Evolutionary conservation across 1,140 invertebrate genomes (phyloP).

Genomic region (Andricus grossulariae): DNA sequence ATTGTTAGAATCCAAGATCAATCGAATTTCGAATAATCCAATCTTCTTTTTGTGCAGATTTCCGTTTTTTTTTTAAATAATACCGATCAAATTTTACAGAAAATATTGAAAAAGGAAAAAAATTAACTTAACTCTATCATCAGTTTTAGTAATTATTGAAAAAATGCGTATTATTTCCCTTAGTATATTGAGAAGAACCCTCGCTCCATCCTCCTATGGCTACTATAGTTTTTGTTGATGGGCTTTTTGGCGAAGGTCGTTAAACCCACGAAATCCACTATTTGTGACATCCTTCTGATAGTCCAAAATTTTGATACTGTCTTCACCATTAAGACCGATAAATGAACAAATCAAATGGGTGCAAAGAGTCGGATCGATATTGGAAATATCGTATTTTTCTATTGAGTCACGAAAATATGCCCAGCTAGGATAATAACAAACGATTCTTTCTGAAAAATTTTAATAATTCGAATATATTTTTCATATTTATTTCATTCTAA

Average conservation of each 20-base stretch:
- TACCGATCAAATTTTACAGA: too few species aligned
- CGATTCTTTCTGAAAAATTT: constrained; percentile 40
- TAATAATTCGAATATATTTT: constrained; percentile 6
- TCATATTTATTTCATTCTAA: not conserved
- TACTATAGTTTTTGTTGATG: constrained; percentile 81
- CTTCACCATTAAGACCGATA: constrained; percentile 77
- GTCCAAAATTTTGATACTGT: constrained; percentile 65
- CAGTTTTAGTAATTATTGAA: too few species aligned
- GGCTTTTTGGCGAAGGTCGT: constrained; percentile 80
- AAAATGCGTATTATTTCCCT: not conserved
- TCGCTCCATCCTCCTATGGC: constrained; percentile 89
- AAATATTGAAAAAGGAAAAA: too few species aligned
- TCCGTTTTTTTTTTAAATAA: too few species aligned
- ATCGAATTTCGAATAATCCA: too few species aligned
- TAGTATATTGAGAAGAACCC: constrained; percentile 82
- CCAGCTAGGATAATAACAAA: constrained; percentile 87
- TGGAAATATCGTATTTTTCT: constrained; percentile 78
- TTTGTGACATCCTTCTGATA: constrained; percentile 54
- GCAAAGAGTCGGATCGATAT: constrained; percentile 83
- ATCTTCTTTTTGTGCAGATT: too few species aligned
- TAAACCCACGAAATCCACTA: constrained; percentile 70
- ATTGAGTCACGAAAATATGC: constrained; percentile 80
- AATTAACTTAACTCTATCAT: too few species aligned
- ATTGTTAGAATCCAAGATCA: too few species aligned
- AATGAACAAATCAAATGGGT: constrained; percentile 87